A percentile compares a stretch with the other conserved stretches of the same genome.
Conservation (phyloP, 2,888 invertebrate genomes). For the Drosophila helvetica region DNA sequence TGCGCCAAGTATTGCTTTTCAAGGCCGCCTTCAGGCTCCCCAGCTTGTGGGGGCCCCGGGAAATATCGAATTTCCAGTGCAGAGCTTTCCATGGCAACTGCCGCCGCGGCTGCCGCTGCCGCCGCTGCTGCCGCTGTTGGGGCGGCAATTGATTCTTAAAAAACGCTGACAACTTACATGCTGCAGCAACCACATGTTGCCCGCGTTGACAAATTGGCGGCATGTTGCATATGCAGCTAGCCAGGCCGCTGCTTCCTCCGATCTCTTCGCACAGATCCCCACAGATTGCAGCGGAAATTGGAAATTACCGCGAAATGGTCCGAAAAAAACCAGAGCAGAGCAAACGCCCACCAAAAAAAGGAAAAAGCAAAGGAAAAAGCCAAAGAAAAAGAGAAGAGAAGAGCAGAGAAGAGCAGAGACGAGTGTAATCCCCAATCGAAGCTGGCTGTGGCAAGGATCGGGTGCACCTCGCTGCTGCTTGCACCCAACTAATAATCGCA, state of each 20-base stretch:
- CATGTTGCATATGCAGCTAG: conserved; percentile 55
- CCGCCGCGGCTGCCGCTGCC: not conserved
- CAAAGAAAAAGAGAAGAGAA: not conserved
- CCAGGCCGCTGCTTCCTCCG: conserved; percentile 12
- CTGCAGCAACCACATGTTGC: conserved; percentile 72
- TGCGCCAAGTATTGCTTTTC: conserved; percentile 69
- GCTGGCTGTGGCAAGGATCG: conserved; percentile 15
- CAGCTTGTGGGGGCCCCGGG: conserved; percentile 68
- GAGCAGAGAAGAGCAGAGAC: not conserved
- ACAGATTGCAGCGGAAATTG: conserved; percentile 65
- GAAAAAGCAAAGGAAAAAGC: not conserved
- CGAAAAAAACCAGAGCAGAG: conserved; percentile 43
- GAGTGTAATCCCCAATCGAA: not conserved
- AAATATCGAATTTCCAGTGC: conserved; percentile 66
- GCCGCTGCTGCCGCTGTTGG: conserved; percentile 13
- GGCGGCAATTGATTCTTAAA: conserved; percentile 79
- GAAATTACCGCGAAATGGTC: conserved; percentile 69
- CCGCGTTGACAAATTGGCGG: conserved; percentile 75
- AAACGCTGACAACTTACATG: conserved; percentile 80
- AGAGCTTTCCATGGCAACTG: not conserved
- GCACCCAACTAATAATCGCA: conserved; percentile 75
- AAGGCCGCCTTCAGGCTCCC: conserved; percentile 63
- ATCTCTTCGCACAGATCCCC: not conserved
- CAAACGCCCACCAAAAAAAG: conserved; percentile 64
- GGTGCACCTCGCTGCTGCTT: conserved; percentile 47